phyloP scores from a whole-genome alignment of 2,888 invertebrate genomes.

The Aporophyla nigra region DNA sequence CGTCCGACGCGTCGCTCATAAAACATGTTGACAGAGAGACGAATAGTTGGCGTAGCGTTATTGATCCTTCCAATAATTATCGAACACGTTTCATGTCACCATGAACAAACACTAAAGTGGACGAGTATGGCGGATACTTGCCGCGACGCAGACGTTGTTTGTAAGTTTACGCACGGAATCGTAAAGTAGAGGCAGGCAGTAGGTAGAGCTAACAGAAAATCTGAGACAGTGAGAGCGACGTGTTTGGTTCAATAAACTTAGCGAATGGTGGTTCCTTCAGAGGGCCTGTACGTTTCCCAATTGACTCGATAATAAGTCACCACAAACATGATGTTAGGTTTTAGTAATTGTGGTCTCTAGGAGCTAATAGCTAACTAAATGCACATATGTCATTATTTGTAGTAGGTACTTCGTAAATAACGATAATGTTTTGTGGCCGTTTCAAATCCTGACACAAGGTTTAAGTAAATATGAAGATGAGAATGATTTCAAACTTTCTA shows the following conservation, averaged over 20 bases:
- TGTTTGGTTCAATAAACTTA: slow-evolving; percentile 70
- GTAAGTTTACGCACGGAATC: slow-evolving; percentile 87
- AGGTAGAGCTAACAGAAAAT: slow-evolving; percentile 88
- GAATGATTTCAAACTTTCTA: slow-evolving; percentile 3
- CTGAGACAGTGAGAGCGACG: slow-evolving; percentile 80
- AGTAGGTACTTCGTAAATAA: slow-evolving; percentile 15
- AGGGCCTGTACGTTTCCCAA: slow-evolving; percentile 70
- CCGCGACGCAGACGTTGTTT: slow-evolving; percentile 80
- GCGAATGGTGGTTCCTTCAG: slow-evolving; percentile 57
- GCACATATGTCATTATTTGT: slow-evolving; percentile 8
- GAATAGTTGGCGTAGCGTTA: slow-evolving; percentile 88
- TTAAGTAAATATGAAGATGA: neutral
- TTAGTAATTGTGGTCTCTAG: slow-evolving; percentile 26
- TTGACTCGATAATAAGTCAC: slow-evolving; percentile 40
- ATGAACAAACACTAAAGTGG: slow-evolving; percentile 88
- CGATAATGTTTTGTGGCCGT: slow-evolving; percentile 30
- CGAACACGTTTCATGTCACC: slow-evolving; percentile 90
- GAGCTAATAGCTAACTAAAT: slow-evolving; percentile 11
- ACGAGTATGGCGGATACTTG: slow-evolving; percentile 84
- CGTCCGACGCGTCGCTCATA: slow-evolving; percentile 83
- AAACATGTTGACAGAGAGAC: slow-evolving; percentile 87
- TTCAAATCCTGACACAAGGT: slow-evolving; percentile 5
- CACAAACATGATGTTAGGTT: slow-evolving; percentile 22
- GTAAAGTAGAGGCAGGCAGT: slow-evolving; percentile 87
- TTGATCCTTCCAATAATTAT: slow-evolving; percentile 91